Conservation (phyloP, 2,888 invertebrate genomes). For the Aphidoletes aphidimyza region DNA sequence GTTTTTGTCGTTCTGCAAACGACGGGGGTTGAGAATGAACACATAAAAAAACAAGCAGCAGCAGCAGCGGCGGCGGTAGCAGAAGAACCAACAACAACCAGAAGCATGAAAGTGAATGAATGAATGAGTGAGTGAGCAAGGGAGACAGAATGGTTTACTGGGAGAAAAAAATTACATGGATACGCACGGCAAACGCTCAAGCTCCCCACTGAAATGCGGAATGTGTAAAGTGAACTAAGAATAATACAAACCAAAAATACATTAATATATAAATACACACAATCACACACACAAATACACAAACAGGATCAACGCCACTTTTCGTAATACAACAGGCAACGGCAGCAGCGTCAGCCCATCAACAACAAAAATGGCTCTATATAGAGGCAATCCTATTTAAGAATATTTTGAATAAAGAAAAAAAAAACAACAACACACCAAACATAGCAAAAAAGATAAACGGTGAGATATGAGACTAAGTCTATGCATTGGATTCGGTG, state of each 20-base stretch:
- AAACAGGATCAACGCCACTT: slow-evolving; percentile 45
- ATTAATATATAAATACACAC: slow-evolving; percentile 43
- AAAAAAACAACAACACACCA: too few species aligned
- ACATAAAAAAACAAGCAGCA: too few species aligned
- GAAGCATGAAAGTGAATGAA: background rate
- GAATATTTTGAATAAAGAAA: background rate
- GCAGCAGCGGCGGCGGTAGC: too few species aligned
- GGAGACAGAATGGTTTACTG: background rate
- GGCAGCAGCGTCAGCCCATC: too few species aligned
- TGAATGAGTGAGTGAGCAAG: background rate
- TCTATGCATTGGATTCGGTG: background rate
- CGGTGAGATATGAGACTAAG: background rate
- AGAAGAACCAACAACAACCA: background rate
- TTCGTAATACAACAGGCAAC: background rate
- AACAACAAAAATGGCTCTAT: background rate
- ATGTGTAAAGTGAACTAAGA: background rate
- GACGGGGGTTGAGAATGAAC: too few species aligned
- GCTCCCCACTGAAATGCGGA: slow-evolving; percentile 25
- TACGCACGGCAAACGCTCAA: background rate
- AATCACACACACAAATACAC: slow-evolving; percentile 25
- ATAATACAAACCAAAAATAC: slow-evolving; percentile 15
- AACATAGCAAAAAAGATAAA: slow-evolving; percentile 8
- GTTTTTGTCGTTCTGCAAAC: background rate
- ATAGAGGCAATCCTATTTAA: background rate
- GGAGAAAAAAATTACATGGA: background rate